Conservation (phyloP, 2,888 invertebrate species). For the Odontocerum albicorne region DNA sequence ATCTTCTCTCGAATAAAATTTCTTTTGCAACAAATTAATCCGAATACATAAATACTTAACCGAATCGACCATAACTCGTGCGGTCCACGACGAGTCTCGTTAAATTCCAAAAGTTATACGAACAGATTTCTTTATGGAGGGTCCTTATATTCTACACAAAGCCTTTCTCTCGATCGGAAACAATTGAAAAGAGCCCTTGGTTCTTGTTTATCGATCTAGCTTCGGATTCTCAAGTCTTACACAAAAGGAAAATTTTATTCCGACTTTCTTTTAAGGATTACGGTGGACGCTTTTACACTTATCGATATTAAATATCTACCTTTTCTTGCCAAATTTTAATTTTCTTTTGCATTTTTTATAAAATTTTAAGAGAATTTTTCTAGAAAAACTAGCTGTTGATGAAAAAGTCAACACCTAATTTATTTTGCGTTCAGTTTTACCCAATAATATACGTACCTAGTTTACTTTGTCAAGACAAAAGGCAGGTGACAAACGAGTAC, state of each 20-base stretch:
- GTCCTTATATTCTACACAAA: constrained; percentile 1
- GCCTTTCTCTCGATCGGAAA: constrained; percentile 12
- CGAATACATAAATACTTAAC: constrained; percentile 6
- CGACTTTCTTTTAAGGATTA: constrained; percentile 11
- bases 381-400: too few species aligned
- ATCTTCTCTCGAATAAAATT: neutral
- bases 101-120: neutral
- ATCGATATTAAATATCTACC: too few species aligned
- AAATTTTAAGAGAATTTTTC: too few species aligned
- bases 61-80: constrained; percentile 3
- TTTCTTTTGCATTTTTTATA: too few species aligned
- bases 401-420: too few species aligned
- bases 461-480: too few species aligned
- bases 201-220: constrained; percentile 12
- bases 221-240: neutral
- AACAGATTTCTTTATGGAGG: constrained; percentile 11
- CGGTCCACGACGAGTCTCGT: neutral
- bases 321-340: too few species aligned
- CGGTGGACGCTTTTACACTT: too few species aligned
- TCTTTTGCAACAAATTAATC: constrained; percentile 5
- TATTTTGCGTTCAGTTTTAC: too few species aligned
- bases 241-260: constrained; percentile 13
- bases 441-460: too few species aligned
- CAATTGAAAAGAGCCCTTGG: constrained; percentile 7
- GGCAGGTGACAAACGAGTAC: too few species aligned